A percentile compares a stretch with the other conserved stretches of the same genome.
phyloP scores from a whole-genome alignment of 2,113 vertebrate species.

The Anoplopoma fimbria region DNA sequence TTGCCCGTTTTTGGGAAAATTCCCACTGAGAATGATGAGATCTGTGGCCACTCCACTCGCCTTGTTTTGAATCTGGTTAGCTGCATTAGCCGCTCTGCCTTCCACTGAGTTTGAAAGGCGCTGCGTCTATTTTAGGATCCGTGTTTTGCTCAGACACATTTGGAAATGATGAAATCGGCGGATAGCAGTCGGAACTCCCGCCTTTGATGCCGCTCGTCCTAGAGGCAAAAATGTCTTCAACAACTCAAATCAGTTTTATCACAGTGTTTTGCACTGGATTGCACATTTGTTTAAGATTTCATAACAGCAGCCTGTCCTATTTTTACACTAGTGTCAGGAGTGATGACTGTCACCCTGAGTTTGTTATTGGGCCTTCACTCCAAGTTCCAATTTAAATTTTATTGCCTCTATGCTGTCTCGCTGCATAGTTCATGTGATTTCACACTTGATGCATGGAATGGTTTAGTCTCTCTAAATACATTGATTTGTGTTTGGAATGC shows the following conservation, averaged over 20 bases:
- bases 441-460: not conserved
- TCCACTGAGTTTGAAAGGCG: conserved; percentile 20
- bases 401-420: too few relatives aligned
- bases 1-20: not conserved
- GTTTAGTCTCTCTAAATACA: not conserved
- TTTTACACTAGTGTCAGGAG: not conserved
- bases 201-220: conserved; percentile 19
- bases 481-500: not conserved
- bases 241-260: not conserved
- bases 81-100: conserved; percentile 16
- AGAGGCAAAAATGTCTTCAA: not conserved
- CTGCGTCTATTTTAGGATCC: conserved; percentile 33
- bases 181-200: not conserved
- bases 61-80: conserved; percentile 28
- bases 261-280: too few relatives aligned
- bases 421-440: not conserved
- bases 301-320: not conserved
- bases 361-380: not conserved
- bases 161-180: conserved; percentile 20
- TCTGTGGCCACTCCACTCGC: not conserved
- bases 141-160: conserved; percentile 30
- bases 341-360: not conserved
- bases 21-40: not conserved
- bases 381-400: too few relatives aligned
- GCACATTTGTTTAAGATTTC: not conserved